A percentile compares a stretch with the other conserved stretches of the same genome.
phyloP scores from a whole-genome alignment of 2,113 vertebrate genomes.

The Brienomyrus longianalis region DNA sequence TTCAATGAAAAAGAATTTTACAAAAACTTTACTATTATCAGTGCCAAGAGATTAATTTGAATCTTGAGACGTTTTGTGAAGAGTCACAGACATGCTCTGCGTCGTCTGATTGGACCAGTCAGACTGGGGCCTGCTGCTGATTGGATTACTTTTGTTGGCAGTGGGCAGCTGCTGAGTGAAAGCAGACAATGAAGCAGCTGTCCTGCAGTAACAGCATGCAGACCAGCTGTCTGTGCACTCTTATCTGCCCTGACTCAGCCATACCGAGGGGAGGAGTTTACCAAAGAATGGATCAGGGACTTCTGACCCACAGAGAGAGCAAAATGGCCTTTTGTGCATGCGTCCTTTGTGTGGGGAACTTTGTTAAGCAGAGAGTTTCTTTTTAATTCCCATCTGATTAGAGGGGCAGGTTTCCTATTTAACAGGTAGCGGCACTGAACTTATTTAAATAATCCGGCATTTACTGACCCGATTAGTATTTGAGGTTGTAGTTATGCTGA shows the following conservation, averaged over 20 bases:
- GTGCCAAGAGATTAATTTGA: constrained; percentile 72
- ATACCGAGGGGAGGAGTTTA: constrained; percentile 84
- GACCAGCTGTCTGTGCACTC: constrained; percentile 94
- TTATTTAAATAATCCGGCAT: constrained; percentile 39
- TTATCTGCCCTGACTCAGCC: constrained; percentile 93
- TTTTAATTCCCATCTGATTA: constrained; percentile 54
- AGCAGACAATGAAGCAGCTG: constrained; percentile 99
- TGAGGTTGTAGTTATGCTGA: constrained; percentile 24
- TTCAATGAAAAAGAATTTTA: background rate
- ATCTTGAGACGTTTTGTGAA: constrained; percentile 74
- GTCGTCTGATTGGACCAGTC: constrained; percentile 61
- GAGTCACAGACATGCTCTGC: constrained; percentile 90
- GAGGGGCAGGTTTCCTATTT: constrained; percentile 51
- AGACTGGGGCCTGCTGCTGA: constrained; percentile 55
- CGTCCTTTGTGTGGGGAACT: constrained; percentile 74
- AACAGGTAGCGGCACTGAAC: constrained; percentile 45
- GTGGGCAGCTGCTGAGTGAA: constrained; percentile 81
- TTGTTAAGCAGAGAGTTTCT: constrained; percentile 73
- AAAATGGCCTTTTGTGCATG: constrained; percentile 63
- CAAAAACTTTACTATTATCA: constrained; percentile 38
- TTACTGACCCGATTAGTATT: constrained; percentile 31
- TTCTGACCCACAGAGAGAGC: constrained; percentile 88
- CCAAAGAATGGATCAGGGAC: constrained; percentile 80
- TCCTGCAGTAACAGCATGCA: constrained; percentile 92
- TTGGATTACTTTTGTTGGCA: constrained; percentile 91